Percentiles rank a stretch among this genome's conserved stretches.
phyloP scores from a whole-genome alignment of 2,888 invertebrate species.

The Temnothorax rugatulus region DNA sequence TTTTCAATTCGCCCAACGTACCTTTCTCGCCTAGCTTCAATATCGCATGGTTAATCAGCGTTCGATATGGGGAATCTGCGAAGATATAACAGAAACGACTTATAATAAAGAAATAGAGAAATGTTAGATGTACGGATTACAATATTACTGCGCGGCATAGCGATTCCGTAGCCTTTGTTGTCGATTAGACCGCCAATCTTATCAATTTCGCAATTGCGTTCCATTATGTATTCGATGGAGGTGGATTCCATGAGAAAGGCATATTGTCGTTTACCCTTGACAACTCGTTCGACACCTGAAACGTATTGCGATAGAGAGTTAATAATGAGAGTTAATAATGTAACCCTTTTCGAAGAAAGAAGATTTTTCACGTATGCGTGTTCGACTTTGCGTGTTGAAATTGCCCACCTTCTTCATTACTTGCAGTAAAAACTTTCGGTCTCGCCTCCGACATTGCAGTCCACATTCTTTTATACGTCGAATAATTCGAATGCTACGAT shows the following conservation, averaged over 20 bases:
- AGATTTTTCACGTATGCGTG: not conserved
- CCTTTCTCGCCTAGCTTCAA: slow-evolving; percentile 96
- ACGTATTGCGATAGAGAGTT: not conserved
- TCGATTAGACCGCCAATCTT: slow-evolving; percentile 97
- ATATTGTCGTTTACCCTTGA: slow-evolving; percentile 94
- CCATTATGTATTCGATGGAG: slow-evolving; percentile 97
- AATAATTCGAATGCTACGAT: slow-evolving; percentile 95
- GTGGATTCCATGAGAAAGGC: slow-evolving; percentile 99
- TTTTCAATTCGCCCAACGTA: slow-evolving; percentile 92
- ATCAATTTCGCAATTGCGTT: slow-evolving; percentile 95
- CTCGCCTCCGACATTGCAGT: slow-evolving; percentile 94
- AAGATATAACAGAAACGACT: slow-evolving; percentile 56
- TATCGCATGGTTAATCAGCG: slow-evolving; percentile 94
- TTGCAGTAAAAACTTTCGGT: slow-evolving; percentile 94
- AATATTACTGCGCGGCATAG: slow-evolving; percentile 94
- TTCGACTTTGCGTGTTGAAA: slow-evolving; percentile 84
- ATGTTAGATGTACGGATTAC: not conserved
- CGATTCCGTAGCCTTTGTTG: slow-evolving; percentile 98
- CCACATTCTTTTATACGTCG: slow-evolving; percentile 98
- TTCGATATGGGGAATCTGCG: slow-evolving; percentile 92
- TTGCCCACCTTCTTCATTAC: slow-evolving; percentile 91
- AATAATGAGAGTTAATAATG: not conserved
- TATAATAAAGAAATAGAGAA: not conserved
- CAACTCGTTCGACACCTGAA: slow-evolving; percentile 92
- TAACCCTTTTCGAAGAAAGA: not conserved